Percentiles rank a stretch among this genome's conserved stretches.
Conservation (phyloP, 2,797 vertebrate species). For the Hoplostethus atlanticus region DNA sequence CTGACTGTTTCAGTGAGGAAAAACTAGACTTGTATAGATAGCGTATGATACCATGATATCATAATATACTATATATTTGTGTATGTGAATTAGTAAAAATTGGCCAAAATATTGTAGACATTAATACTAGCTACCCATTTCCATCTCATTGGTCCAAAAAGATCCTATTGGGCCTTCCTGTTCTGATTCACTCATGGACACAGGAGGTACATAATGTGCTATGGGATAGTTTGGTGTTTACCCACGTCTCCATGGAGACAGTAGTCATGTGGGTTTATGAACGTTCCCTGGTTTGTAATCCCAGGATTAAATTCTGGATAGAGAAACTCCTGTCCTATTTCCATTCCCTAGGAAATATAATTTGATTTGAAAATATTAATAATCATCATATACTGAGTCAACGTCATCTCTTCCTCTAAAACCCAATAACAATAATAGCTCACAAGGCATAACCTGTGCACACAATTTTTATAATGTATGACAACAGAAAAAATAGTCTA, state of each 20-base stretch:
- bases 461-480: conserved; percentile 46
- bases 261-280: conserved; percentile 48
- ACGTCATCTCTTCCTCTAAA: conserved; percentile 41
- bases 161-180: neutral
- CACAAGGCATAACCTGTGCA: conserved; percentile 38
- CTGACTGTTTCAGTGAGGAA: too few species aligned
- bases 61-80: too few species aligned
- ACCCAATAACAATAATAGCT: conserved; percentile 60
- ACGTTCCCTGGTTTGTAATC: conserved; percentile 73
- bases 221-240: conserved; percentile 22
- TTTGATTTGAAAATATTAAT: conserved; percentile 78
- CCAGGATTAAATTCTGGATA: conserved; percentile 71
- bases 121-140: neutral
- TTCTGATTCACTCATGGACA: conserved; percentile 1
- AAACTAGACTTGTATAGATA: too few species aligned
- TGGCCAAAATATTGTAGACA: too few species aligned
- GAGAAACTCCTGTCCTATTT: conserved; percentile 72
- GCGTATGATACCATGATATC: too few species aligned
- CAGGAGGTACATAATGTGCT: neutral
- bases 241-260: conserved; percentile 51
- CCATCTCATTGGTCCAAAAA: neutral
- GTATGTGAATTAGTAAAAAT: too few species aligned
- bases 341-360: conserved; percentile 68
- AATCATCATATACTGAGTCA: conserved; percentile 56
- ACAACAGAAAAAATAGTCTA: conserved; percentile 8